A percentile compares a stretch with the other conserved stretches of the same genome.
These are phyloP conservation scores for Zeus faber DNA, from an alignment of 2,113 vertebrate genomes.

Conservation along the genomic window DNA sequence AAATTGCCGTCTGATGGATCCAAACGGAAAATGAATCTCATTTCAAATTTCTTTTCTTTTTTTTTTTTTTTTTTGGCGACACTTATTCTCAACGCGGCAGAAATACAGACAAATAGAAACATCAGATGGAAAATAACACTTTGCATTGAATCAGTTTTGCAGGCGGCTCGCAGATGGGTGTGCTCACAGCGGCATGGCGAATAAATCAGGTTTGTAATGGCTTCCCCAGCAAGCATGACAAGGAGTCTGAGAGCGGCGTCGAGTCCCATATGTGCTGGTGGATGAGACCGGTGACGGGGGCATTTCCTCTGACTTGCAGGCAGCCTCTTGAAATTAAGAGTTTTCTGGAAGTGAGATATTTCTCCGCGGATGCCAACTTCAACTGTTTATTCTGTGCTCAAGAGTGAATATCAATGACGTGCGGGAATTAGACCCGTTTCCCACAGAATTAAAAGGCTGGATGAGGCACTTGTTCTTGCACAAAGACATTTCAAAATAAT, in stretches of 20 bases:
- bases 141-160: conserved; percentile 52
- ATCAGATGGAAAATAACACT: conserved; percentile 57
- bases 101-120: conserved; percentile 52
- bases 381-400: conserved; percentile 65
- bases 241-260: conserved; percentile 26
- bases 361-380: conserved; percentile 54
- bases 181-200: conserved; percentile 41
- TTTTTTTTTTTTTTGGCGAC: no score
- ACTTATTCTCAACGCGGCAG: conserved; percentile 33
- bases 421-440: conserved; percentile 49
- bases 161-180: conserved; percentile 44
- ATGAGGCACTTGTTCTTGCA: conserved; percentile 35
- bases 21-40: conserved; percentile 55
- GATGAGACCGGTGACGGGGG: conserved; percentile 12
- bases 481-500: no score
- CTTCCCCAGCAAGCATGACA: conserved; percentile 45
- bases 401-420: conserved; percentile 65
- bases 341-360: conserved; percentile 38
- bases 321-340: conserved; percentile 36
- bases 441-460: conserved; percentile 46
- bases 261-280: conserved; percentile 22
- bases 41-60: conserved; percentile 54
- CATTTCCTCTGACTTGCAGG: conserved; percentile 24
- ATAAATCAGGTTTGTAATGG: conserved; percentile 58
- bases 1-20: conserved; percentile 49